Evolutionary conservation across 2,888 invertebrate genomes (phyloP).

Genomic region (Phlogophora meticulosa): DNA sequence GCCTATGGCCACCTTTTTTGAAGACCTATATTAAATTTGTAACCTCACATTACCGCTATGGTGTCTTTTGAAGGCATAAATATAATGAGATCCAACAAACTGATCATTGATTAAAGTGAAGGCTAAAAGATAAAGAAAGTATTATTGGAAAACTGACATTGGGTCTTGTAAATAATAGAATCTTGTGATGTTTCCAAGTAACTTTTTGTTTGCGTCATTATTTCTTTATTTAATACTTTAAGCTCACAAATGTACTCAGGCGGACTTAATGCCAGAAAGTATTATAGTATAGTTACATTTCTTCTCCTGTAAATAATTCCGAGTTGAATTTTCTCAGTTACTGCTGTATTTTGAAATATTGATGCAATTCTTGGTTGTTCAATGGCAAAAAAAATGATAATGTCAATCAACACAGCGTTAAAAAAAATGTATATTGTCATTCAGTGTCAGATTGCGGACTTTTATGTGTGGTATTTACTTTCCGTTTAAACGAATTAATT

Average conservation of each 20-base stretch:
- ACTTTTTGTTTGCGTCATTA: too few relatives aligned
- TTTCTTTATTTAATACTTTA: too few relatives aligned
- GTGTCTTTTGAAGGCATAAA: background rate
- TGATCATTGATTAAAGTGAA: background rate
- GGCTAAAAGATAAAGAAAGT: background rate
- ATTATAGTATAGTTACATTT: background rate
- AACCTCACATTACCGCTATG: background rate
- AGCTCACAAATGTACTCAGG: too few relatives aligned
- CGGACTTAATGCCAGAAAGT: too few relatives aligned
- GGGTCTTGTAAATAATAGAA: background rate
- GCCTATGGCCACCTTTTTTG: too few relatives aligned
- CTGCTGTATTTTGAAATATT: constrained; percentile 8
- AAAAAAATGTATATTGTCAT: constrained; percentile 19
- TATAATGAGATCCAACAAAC: too few relatives aligned
- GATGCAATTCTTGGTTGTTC: constrained; percentile 1
- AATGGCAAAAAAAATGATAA: constrained; percentile 16
- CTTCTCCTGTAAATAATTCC: background rate
- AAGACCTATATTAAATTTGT: background rate
- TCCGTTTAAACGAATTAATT: constrained; percentile 15
- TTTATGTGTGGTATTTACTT: too few relatives aligned
- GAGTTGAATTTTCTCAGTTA: background rate
- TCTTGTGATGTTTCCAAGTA: too few relatives aligned
- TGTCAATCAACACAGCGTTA: constrained; percentile 2
- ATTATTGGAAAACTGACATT: background rate
- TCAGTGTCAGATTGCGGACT: constrained; percentile 24